Conservation (phyloP, 2,113 vertebrate genomes). For the Gymnocephalus cernua region DNA sequence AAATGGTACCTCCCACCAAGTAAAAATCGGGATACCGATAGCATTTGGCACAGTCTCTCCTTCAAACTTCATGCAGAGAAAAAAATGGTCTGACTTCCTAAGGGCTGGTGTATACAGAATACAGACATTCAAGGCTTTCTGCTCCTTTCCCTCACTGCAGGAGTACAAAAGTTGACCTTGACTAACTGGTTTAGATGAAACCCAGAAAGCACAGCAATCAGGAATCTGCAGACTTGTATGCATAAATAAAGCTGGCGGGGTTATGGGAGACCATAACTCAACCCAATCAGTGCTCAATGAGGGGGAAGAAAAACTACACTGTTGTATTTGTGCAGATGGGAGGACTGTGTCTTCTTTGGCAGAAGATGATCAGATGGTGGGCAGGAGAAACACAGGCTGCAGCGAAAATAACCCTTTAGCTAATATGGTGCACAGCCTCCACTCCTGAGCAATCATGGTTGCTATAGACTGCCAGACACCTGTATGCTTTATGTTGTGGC, state of each 20-base stretch:
- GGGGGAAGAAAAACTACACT: neutral
- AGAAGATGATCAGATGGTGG: slow-evolving; percentile 20
- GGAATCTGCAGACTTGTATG: slow-evolving; percentile 3
- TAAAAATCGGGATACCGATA: neutral
- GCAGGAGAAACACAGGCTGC: neutral
- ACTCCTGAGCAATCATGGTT: neutral
- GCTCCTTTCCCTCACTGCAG: neutral
- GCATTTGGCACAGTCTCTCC: neutral
- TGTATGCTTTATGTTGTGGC: neutral
- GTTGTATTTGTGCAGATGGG: slow-evolving; percentile 37
- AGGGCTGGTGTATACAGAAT: neutral
- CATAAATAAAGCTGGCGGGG: slow-evolving; percentile 1
- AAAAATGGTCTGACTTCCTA: neutral
- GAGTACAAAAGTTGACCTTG: neutral
- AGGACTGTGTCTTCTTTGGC: slow-evolving; percentile 32
- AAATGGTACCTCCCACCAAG: neutral
- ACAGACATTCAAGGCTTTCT: neutral
- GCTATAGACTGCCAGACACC: neutral
- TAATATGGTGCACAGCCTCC: slow-evolving; percentile 7
- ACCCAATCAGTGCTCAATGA: slow-evolving; percentile 7
- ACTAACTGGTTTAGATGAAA: slow-evolving; percentile 29
- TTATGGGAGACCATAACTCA: slow-evolving; percentile 26
- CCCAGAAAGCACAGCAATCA: neutral
- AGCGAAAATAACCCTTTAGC: slow-evolving; percentile 10
- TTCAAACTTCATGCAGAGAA: neutral